Conservation (phyloP, 2,888 invertebrate genomes). For the Dryobotodes eremita region DNA sequence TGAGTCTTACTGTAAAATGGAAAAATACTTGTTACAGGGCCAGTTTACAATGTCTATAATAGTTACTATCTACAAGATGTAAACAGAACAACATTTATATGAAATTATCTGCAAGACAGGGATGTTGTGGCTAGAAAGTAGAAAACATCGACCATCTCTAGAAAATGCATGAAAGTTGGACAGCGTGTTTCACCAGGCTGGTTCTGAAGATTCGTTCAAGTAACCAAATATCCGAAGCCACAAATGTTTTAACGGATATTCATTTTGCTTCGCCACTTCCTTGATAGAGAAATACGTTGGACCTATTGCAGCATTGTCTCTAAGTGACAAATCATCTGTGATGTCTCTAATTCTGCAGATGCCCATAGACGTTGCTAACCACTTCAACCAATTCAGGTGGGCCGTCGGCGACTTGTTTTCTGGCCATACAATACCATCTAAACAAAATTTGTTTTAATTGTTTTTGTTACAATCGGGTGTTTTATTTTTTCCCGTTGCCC, state of each 20-base stretch:
- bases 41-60: neutral
- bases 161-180: neutral
- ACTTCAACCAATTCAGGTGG: no score
- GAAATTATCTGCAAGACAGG: neutral
- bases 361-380: no score
- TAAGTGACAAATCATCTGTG: no score
- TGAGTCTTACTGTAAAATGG: conserved; percentile 71
- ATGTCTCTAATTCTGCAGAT: no score
- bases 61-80: neutral
- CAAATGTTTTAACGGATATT: neutral
- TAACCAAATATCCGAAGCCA: neutral
- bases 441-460: no score
- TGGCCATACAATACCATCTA: no score
- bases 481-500: no score
- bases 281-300: neutral
- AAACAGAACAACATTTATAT: neutral
- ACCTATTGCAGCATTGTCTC: neutral
- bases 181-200: neutral
- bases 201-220: neutral
- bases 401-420: no score
- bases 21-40: neutral
- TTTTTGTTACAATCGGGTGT: no score
- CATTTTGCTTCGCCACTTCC: neutral
- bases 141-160: neutral
- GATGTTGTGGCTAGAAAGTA: neutral